Evolutionary conservation across 1,140 invertebrate genomes (phyloP).

Genomic region (Drosophila arawakana): DNA sequence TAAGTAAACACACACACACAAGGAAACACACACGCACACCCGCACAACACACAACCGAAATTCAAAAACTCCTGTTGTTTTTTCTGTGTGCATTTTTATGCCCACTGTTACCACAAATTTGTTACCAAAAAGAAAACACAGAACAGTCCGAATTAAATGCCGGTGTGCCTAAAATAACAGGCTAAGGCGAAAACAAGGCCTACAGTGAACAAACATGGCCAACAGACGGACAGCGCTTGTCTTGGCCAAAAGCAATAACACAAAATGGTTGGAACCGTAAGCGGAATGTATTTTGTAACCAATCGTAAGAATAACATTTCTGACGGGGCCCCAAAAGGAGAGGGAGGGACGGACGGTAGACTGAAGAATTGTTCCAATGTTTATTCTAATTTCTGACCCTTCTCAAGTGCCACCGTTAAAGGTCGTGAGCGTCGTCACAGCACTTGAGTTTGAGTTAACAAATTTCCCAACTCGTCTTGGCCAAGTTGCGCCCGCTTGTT

Average conservation of each 20-base stretch:
- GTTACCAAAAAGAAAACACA: slow-evolving; percentile 69
- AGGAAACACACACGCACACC: slow-evolving; percentile 22
- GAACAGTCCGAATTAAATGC: slow-evolving; percentile 50
- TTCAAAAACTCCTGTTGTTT: slow-evolving; percentile 34
- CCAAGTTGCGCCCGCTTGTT: slow-evolving; percentile 62
- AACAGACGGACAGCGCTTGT: slow-evolving; percentile 17
- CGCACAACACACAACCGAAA: slow-evolving; percentile 24
- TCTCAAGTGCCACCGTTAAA: slow-evolving; percentile 71
- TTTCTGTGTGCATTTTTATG: slow-evolving; percentile 22
- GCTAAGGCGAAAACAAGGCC: slow-evolving; percentile 38
- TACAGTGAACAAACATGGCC: slow-evolving; percentile 75
- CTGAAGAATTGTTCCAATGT: slow-evolving; percentile 67
- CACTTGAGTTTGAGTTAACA: slow-evolving; percentile 61
- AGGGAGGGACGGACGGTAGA: not conserved
- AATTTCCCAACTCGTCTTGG: slow-evolving; percentile 24
- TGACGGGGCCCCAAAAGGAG: slow-evolving; percentile 23
- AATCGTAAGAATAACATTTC: slow-evolving; percentile 78
- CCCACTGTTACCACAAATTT: slow-evolving; percentile 54
- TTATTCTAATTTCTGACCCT: slow-evolving; percentile 84
- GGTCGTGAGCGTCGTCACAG: slow-evolving; percentile 72
- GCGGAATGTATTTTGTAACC: slow-evolving; percentile 72
- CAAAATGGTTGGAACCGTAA: slow-evolving; percentile 64
- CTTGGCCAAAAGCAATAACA: slow-evolving; percentile 12
- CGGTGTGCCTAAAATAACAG: slow-evolving; percentile 73
- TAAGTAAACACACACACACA: slow-evolving; percentile 62